Percentiles rank a stretch among this genome's conserved stretches.
phyloP scores from a whole-genome alignment of 2,113 vertebrate species.

The Romanogobio albipinnatus region DNA sequence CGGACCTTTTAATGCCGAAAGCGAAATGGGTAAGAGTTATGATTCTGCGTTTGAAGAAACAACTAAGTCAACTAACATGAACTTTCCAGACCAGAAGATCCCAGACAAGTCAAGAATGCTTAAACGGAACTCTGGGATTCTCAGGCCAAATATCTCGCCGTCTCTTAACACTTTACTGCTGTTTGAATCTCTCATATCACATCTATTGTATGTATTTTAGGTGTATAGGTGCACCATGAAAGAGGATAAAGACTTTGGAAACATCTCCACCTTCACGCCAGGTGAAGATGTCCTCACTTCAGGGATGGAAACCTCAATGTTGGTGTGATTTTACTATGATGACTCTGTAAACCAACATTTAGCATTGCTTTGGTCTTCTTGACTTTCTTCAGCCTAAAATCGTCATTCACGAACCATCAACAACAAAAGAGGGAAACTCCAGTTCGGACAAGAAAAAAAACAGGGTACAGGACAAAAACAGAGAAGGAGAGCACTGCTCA shows the following conservation, averaged over 20 bases:
- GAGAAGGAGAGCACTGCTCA: not conserved
- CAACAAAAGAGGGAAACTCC: not conserved
- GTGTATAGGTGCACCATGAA: not conserved
- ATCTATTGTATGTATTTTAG: no score
- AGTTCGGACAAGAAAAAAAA: not conserved
- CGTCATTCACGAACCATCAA: not conserved
- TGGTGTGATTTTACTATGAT: not conserved
- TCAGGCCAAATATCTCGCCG: not conserved
- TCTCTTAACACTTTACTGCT: not conserved
- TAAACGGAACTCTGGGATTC: not conserved
- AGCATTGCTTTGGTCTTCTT: not conserved
- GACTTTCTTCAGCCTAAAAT: constrained; percentile 1
- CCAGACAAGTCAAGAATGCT: not conserved
- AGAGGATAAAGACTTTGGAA: not conserved
- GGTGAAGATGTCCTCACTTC: not conserved
- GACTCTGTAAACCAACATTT: constrained; percentile 5
- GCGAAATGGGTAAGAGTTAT: no score
- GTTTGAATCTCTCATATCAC: no score
- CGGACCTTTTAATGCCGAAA: no score
- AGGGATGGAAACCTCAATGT: not conserved
- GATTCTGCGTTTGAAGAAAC: no score
- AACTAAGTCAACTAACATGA: not conserved
- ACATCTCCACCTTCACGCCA: not conserved
- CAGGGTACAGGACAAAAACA: not conserved
- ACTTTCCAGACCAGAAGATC: not conserved